Evolutionary conservation across 1,140 invertebrate genomes (phyloP).

Genomic region (Subanguina moxae): DNA sequence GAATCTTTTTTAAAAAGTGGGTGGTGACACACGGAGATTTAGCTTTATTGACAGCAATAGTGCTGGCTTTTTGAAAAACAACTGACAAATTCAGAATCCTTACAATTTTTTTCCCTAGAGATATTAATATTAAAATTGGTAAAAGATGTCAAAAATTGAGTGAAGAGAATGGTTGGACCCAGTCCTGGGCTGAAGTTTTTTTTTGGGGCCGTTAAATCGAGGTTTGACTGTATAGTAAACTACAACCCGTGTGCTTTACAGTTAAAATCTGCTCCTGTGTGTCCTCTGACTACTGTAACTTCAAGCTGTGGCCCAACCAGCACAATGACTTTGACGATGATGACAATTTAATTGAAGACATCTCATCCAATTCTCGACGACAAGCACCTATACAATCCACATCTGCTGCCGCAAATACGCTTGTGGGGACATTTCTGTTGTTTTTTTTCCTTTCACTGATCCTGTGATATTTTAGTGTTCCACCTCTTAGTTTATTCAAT

Average conservation of each 20-base stretch:
- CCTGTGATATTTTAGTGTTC: not conserved
- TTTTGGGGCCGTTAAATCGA: not conserved
- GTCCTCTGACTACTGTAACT: slow-evolving; percentile 38
- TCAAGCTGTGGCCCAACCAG: slow-evolving; percentile 33
- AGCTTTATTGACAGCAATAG: no score
- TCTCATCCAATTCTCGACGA: not conserved
- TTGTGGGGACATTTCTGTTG: no score
- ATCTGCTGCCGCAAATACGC: no score
- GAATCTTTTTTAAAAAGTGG: no score
- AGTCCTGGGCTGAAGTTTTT: no score
- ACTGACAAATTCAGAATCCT: no score
- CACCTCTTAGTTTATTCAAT: not conserved
- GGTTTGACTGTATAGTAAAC: not conserved
- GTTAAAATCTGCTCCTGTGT: slow-evolving; percentile 34
- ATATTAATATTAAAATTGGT: no score
- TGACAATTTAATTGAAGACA: slow-evolving; percentile 5
- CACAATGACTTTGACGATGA: slow-evolving; percentile 18
- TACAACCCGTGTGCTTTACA: not conserved
- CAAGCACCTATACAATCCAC: not conserved
- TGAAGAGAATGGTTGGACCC: no score
- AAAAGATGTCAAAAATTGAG: no score
- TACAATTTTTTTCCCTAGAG: no score
- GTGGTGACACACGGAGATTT: no score
- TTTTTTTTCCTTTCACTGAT: not conserved
- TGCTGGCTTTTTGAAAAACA: no score